phyloP scores from a whole-genome alignment of 2,888 invertebrate genomes.

The Tyria jacobaeae region DNA sequence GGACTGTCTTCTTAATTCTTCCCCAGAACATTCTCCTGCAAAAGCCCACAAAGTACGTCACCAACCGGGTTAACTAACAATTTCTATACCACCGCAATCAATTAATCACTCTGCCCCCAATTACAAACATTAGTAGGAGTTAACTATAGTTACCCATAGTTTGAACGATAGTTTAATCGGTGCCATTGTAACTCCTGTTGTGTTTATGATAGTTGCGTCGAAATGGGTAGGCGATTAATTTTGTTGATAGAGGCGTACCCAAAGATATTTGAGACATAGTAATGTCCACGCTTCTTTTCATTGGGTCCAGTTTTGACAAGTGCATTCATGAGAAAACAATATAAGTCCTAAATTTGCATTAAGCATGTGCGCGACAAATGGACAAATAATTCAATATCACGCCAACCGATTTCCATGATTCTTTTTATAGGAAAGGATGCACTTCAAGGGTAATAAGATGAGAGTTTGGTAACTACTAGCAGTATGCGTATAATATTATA shows the following conservation, averaged over 20 bases:
- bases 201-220: slow-evolving; percentile 33
- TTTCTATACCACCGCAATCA: slow-evolving; percentile 45
- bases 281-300: background rate
- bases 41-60: background rate
- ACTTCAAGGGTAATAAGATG: too few relatives aligned
- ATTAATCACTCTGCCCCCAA: slow-evolving; percentile 63
- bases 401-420: too few relatives aligned
- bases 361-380: too few relatives aligned
- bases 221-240: slow-evolving; percentile 37
- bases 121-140: slow-evolving; percentile 50
- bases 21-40: too few relatives aligned
- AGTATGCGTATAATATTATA: too few relatives aligned
- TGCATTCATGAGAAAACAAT: too few relatives aligned
- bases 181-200: slow-evolving; percentile 22
- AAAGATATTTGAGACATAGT: background rate
- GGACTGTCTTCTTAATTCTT: too few relatives aligned
- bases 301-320: too few relatives aligned
- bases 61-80: slow-evolving; percentile 42
- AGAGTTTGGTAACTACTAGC: too few relatives aligned
- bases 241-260: slow-evolving; percentile 9
- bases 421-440: too few relatives aligned
- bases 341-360: too few relatives aligned
- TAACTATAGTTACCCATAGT: slow-evolving; percentile 55
- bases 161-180: slow-evolving; percentile 46
- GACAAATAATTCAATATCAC: too few relatives aligned